Evolutionary conservation across 2,113 vertebrate species (phyloP), one percentile per base, ranked within the genome.

Genomic region (Vombatus ursinus): DNA sequence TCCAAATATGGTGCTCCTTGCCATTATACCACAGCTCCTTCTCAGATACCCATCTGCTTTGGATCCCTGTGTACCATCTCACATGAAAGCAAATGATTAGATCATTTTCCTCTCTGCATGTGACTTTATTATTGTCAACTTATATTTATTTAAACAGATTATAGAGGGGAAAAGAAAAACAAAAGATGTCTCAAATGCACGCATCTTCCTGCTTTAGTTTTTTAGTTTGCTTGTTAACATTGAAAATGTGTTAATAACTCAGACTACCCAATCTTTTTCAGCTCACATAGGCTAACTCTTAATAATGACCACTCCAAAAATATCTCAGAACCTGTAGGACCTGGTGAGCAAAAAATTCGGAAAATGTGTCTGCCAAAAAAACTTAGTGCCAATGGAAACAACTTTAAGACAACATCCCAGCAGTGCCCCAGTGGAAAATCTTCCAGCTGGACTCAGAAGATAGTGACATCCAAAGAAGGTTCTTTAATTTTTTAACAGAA

Each of bases 231-330:
- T 84, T 92, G 3, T 91, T 93, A 52, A 92, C 89, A 94, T 25
- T 97, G 93, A 93, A 90, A 96, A 84, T 84, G 89, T 93, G 92
- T 89, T 91, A 92, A 92, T 95, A 90, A 93, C 90, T 94, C 37
- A 92, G 51, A 97, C n/a, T 90, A 48, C 3, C 94, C 92, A 61
- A 16, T 98, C 93, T 98, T 48, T 61, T 98, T 95, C 97, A 98
- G 97, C 92, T 97, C 97, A 93, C 44, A 92, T 93, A 92, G 3
- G 93, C 90, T 94, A 90, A 94, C 50, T 94, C 57, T 92, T 53
- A 95, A 91, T 94, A 96, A 96, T 95, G 96, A 95, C 28, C 93
- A 96, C 57, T 24, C 50, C 84, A 94, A 91, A 96, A 95, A 96
- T 14, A 48, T 61, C 3, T 97, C 31, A 89, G 44, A 96, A 90